Percentiles rank a stretch among this genome's conserved stretches.
Conservation (phyloP, 2,888 invertebrate species). For the Cantharis rufa region DNA sequence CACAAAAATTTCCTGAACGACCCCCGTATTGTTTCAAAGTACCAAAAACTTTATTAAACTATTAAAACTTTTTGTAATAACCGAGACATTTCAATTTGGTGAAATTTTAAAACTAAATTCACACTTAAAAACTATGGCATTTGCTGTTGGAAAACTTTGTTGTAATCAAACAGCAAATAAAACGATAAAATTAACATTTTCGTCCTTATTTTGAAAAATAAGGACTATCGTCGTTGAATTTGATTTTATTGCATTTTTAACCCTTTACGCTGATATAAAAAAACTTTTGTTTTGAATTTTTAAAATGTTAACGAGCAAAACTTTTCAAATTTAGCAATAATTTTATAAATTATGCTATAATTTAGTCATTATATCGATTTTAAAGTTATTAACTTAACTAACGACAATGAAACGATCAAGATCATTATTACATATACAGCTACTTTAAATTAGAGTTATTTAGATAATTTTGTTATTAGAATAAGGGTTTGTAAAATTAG, state of each 20-base stretch:
- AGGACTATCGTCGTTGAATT: not conserved
- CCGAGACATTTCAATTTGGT: not conserved
- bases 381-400: not conserved
- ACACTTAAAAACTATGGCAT: not conserved
- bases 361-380: not conserved
- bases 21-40: not conserved
- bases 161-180: not conserved
- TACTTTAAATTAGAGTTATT: not conserved
- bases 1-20: not conserved
- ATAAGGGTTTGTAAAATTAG: slow-evolving; percentile 24
- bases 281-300: not conserved
- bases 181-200: not conserved
- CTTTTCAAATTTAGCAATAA: not conserved
- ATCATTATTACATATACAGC: not conserved
- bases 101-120: not conserved
- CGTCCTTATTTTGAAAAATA: not conserved
- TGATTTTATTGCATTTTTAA: not conserved
- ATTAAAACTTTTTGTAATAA: not conserved
- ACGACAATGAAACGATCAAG: not conserved
- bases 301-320: not conserved
- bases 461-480: not conserved
- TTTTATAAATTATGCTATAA: not conserved
- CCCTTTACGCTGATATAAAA: not conserved
- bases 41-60: not conserved
- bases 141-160: not conserved